Conservation (phyloP, 2,888 invertebrate species). For the Epiperipatus broadwayi region DNA sequence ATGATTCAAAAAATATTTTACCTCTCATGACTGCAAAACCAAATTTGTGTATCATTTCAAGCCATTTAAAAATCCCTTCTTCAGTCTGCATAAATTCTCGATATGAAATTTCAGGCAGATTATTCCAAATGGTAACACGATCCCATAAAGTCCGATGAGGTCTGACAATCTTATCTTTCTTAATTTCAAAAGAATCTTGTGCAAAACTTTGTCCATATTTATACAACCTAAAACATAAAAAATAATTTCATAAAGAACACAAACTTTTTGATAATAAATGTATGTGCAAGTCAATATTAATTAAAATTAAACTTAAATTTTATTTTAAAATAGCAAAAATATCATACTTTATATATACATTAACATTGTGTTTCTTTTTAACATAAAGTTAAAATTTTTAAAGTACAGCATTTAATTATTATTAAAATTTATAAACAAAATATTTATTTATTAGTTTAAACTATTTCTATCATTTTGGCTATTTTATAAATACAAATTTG, state of each 20-base stretch:
- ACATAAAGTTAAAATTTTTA: not conserved
- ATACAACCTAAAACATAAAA: slow-evolving; percentile 20
- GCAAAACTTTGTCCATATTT: slow-evolving; percentile 24
- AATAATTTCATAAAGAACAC: slow-evolving; percentile 5
- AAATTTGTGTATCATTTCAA: slow-evolving; percentile 24
- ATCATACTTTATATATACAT: not conserved
- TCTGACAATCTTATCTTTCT: slow-evolving; percentile 15
- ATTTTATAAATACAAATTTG: no score
- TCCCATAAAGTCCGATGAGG: slow-evolving; percentile 23
- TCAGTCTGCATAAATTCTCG: slow-evolving; percentile 23
- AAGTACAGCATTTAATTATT: not conserved
- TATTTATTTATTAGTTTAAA: no score
- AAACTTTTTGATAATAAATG: not conserved
- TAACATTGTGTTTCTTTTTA: slow-evolving; percentile 1
- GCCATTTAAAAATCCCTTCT: slow-evolving; percentile 22
- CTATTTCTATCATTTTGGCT: no score
- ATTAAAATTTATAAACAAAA: no score
- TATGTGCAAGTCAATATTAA: no score
- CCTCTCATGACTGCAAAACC: slow-evolving; percentile 23
- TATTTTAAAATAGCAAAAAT: not conserved
- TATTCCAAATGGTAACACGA: slow-evolving; percentile 21
- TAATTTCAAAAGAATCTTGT: slow-evolving; percentile 22
- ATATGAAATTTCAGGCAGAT: slow-evolving; percentile 24
- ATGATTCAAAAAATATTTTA: slow-evolving; percentile 4
- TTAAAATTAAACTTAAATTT: not conserved